Evolutionary conservation across 2,888 invertebrate genomes (phyloP).

Genomic region (Drosophila aldrichi): DNA sequence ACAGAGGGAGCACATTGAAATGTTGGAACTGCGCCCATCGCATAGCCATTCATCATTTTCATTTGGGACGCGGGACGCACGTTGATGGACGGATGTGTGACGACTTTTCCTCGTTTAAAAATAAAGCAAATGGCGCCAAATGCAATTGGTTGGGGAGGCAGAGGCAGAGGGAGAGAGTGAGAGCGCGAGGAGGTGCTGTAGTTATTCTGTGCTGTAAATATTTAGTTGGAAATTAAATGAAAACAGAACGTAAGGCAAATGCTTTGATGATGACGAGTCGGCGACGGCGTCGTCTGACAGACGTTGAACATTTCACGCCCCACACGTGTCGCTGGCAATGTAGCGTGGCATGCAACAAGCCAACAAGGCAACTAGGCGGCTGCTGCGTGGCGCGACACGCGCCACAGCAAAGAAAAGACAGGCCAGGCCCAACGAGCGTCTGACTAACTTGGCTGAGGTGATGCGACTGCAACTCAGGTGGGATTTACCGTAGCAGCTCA

Average conservation of each 20-base stretch:
- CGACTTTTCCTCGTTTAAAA: slow-evolving; percentile 75
- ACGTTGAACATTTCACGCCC: slow-evolving; percentile 56
- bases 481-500: neutral
- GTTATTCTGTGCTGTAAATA: slow-evolving; percentile 34
- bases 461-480: slow-evolving; percentile 17
- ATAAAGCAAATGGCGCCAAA: slow-evolving; percentile 76
- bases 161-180: neutral
- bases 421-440: slow-evolving; percentile 5
- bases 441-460: no score
- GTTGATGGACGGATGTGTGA: slow-evolving; percentile 77
- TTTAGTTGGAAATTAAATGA: slow-evolving; percentile 66
- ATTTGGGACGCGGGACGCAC: slow-evolving; percentile 21
- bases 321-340: slow-evolving; percentile 70
- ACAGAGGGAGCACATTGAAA: slow-evolving; percentile 11
- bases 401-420: slow-evolving; percentile 8
- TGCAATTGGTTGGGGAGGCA: slow-evolving; percentile 41
- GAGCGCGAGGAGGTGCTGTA: neutral
- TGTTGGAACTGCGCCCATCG: slow-evolving; percentile 31
- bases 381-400: slow-evolving; percentile 31
- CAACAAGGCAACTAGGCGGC: slow-evolving; percentile 5
- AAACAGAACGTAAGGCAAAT: slow-evolving; percentile 30
- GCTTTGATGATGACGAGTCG: slow-evolving; percentile 51
- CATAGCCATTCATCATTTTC: slow-evolving; percentile 68
- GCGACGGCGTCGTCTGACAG: slow-evolving; percentile 15
- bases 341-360: slow-evolving; percentile 37